Base-by-base conservation (phyloP, 2,888 invertebrate species). In the Oithona nana region DNA sequence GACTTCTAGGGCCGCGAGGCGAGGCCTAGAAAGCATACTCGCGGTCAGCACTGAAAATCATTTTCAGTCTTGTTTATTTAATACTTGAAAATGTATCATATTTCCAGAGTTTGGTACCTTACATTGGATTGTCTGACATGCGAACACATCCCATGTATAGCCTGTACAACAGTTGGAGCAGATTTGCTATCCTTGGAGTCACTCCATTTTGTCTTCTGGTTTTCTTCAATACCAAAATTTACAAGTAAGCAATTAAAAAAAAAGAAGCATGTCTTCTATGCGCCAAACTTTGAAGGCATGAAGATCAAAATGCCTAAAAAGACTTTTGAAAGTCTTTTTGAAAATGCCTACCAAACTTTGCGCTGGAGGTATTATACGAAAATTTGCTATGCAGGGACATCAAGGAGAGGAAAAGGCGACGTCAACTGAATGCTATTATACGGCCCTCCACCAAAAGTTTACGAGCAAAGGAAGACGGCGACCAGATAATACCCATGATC, bases 151-250 rank as follows among this genome's bases (percentile, higher is more conserved):
- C 54, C 22, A 24, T 20, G 54, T 54, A 54, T 26, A 24, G 24
- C 16, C 20, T 24, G 3, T 54, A 54, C 26, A 54, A 54, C 26
- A 54, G 26, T 26, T 54, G 54, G 54, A 54, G 57, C 30, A 26
- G 57, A 4, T 11, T 57, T 16, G 26, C 29, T 11, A 20, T 57
- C 3, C 20, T 31, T n/a, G 29, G 57, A 28, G 20, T 57, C 28
- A 57, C 29, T 30, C 57, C 57, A 6, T 57, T 57, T 24, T 16
- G 16, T 24, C 39, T 31, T 28, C 57, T 57, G n/a, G 57, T 57
- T 24, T 57, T 57, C 30, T 57, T 57, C 39, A 57, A 57, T 30
- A 20, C 24, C 16, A 29, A 57, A 29, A 57, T 57, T 20, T 57
- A 54, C 54, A 54, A 26, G 54, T 54, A 54, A 4, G 39, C 11